A percentile compares a stretch with the other conserved stretches of the same genome.
Evolutionary conservation across 2,797 vertebrate genomes (phyloP).

Genomic region (Microctenopoma lineatum): DNA sequence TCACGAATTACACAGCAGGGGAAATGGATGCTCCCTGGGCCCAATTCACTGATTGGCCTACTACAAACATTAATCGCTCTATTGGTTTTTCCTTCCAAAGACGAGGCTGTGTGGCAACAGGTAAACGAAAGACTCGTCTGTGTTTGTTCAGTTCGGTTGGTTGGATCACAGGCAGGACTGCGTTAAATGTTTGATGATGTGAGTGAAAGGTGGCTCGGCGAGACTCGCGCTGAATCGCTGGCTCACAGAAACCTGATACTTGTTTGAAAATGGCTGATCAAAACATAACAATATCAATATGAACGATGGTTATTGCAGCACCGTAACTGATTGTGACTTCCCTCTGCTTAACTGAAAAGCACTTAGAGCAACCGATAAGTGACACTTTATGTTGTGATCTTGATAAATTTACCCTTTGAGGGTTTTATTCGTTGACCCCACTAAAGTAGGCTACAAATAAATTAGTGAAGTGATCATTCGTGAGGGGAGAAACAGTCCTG

Average conservation of each 20-base stretch:
- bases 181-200: conserved; percentile 35
- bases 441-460: background rate
- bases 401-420: background rate
- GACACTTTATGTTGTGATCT: background rate
- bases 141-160: conserved; percentile 56
- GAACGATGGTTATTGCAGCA: background rate
- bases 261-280: background rate
- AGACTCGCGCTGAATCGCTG: conserved; percentile 35
- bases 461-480: background rate
- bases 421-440: background rate
- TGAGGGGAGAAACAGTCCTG: background rate
- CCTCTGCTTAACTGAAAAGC: background rate
- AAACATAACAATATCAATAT: too few relatives aligned
- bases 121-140: conserved; percentile 36
- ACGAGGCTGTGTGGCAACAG: conserved; percentile 40
- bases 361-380: background rate
- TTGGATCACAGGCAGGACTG: conserved; percentile 15
- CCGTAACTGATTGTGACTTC: background rate
- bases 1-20: conserved; percentile 58
- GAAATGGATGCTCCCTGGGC: conserved; percentile 38
- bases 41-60: conserved; percentile 53
- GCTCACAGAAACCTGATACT: conserved; percentile 1
- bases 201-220: conserved; percentile 50
- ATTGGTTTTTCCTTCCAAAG: conserved; percentile 62
- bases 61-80: conserved; percentile 56